phyloP scores from a whole-genome alignment of 2,888 invertebrate genomes.

The Leptothorax acervorum region DNA sequence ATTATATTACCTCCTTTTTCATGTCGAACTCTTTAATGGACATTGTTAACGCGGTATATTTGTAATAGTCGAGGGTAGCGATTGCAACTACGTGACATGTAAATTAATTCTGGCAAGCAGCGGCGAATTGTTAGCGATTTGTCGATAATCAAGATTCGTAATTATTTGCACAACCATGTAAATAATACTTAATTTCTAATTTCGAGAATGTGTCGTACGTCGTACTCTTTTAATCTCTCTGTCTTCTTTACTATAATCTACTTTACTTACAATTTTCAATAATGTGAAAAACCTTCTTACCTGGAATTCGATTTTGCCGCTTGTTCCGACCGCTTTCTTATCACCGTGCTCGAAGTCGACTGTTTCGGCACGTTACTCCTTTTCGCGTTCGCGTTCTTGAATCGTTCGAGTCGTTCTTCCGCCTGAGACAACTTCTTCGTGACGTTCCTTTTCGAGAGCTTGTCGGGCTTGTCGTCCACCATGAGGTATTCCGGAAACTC shows the following conservation, averaged over 20 bases:
- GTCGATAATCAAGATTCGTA: conserved; percentile 28
- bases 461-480: conserved; percentile 81
- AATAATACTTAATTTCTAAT: conserved; percentile 17
- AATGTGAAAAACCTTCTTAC: conserved; percentile 66
- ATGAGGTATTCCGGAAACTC: conserved; percentile 83
- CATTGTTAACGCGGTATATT: conserved; percentile 36
- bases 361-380: conserved; percentile 69
- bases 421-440: conserved; percentile 85
- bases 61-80: conserved; percentile 56
- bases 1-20: conserved; percentile 16
- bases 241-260: not conserved
- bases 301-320: conserved; percentile 73
- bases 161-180: conserved; percentile 26
- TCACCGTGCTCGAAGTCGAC: conserved; percentile 59
- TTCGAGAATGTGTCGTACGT: not conserved
- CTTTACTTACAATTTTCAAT: not conserved
- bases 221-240: not conserved
- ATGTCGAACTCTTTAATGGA: conserved; percentile 38
- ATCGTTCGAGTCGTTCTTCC: conserved; percentile 79
- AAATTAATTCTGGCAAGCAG: conserved; percentile 73
- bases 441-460: conserved; percentile 81
- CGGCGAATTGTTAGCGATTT: conserved; percentile 73
- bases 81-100: conserved; percentile 72
- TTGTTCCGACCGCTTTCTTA: conserved; percentile 79
- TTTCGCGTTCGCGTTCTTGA: conserved; percentile 78